These are phyloP conservation scores for Entelurus aequoreus DNA, from an alignment of 2,113 vertebrate species.

Conservation along the genomic window DNA sequence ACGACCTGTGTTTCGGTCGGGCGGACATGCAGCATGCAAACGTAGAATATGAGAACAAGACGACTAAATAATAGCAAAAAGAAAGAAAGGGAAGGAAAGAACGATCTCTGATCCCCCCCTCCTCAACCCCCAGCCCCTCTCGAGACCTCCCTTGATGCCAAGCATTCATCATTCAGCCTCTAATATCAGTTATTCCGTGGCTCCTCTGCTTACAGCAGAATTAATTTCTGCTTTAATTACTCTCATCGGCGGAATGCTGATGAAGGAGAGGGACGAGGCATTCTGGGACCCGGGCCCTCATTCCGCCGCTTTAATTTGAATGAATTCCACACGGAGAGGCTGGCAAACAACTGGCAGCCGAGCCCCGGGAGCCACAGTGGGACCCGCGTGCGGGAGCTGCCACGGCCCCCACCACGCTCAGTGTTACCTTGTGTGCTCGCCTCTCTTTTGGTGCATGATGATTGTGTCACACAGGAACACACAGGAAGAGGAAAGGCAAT, in stretches of 20 bases:
- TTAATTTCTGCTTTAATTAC: constrained; percentile 99
- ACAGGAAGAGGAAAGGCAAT: constrained; percentile 27
- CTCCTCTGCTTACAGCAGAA: constrained; percentile 99
- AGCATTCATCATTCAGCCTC: constrained; percentile 99
- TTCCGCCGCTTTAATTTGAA: constrained; percentile 99
- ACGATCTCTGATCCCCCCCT: constrained; percentile 95
- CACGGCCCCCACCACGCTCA: constrained; percentile 79
- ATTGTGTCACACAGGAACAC: constrained; percentile 37
- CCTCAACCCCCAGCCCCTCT: constrained; percentile 72
- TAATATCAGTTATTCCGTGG: constrained; percentile 99
- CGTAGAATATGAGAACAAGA: constrained; percentile 11
- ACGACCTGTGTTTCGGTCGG: constrained; percentile 14
- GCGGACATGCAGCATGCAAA: background rate
- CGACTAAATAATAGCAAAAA: constrained; percentile 53
- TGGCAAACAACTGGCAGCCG: constrained; percentile 99
- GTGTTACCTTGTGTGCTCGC: constrained; percentile 12
- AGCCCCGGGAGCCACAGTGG: constrained; percentile 91
- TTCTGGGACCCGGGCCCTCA: constrained; percentile 96
- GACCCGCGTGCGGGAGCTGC: constrained; percentile 82
- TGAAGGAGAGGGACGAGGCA: constrained; percentile 99
- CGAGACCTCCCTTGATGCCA: constrained; percentile 99
- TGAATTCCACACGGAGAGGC: constrained; percentile 97
- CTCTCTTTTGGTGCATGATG: constrained; percentile 11
- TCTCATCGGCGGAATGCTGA: constrained; percentile 99
- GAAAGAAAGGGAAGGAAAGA: constrained; percentile 59